Evolutionary conservation across 2,888 invertebrate species (phyloP).

Genomic region (Acronicta alni): DNA sequence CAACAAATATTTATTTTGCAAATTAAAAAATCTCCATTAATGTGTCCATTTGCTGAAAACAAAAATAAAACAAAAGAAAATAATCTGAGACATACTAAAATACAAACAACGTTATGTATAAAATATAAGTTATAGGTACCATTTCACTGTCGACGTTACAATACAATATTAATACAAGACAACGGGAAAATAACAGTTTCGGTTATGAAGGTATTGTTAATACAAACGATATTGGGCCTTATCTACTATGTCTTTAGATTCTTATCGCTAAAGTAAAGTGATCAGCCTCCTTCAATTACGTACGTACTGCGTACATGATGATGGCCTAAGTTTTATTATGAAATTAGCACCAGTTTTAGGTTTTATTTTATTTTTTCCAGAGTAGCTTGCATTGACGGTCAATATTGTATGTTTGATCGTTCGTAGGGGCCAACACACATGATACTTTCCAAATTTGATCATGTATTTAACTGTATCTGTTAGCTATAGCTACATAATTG

Average conservation of each 20-base stretch:
- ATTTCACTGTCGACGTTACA: slow-evolving; percentile 21
- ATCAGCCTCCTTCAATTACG: slow-evolving; percentile 27
- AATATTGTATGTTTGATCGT: slow-evolving; percentile 4
- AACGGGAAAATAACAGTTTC: slow-evolving; percentile 15
- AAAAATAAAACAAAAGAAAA: slow-evolving; percentile 43
- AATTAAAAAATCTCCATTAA: slow-evolving; percentile 52
- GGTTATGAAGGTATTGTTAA: slow-evolving; percentile 13
- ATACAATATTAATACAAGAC: slow-evolving; percentile 29
- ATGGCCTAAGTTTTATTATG: slow-evolving; percentile 23
- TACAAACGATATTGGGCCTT: slow-evolving; percentile 27
- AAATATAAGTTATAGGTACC: slow-evolving; percentile 42
- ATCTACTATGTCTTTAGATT: slow-evolving; percentile 48
- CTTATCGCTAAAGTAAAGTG: slow-evolving; percentile 45
- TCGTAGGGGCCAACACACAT: too few relatives aligned
- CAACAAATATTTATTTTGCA: slow-evolving; percentile 60
- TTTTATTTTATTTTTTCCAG: slow-evolving; percentile 9
- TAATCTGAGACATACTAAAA: slow-evolving; percentile 35
- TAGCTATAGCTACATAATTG: too few relatives aligned
- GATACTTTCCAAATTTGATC: too few relatives aligned
- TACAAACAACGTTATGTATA: slow-evolving; percentile 46
- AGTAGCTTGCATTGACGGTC: slow-evolving; percentile 27
- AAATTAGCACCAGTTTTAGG: slow-evolving; percentile 37
- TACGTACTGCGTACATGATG: slow-evolving; percentile 15
- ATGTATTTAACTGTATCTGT: too few relatives aligned
- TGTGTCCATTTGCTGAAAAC: slow-evolving; percentile 69